phyloP scores from a whole-genome alignment of 2,888 invertebrate genomes.

The Polietes domitor region DNA sequence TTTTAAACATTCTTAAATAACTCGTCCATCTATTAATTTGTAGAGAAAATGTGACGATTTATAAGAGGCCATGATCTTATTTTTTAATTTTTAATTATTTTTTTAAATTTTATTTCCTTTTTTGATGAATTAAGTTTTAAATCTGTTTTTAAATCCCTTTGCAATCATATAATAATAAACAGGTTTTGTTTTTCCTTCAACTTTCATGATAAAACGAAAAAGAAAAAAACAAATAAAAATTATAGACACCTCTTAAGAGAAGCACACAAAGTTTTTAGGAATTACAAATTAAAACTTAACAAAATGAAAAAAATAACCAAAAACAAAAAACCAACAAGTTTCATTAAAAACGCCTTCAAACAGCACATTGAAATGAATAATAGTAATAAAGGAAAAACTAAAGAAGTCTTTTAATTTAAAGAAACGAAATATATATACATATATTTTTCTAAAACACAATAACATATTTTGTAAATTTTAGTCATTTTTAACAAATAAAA shows the following conservation, averaged over 20 bases:
- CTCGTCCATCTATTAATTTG: no score
- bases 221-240: conserved; percentile 52
- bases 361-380: conserved; percentile 54
- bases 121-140: conserved; percentile 34
- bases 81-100: neutral
- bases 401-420: conserved; percentile 64
- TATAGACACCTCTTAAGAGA: conserved; percentile 30
- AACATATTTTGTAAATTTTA: conserved; percentile 62
- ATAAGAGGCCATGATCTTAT: no score
- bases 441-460: conserved; percentile 61
- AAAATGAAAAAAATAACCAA: no score
- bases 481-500: conserved; percentile 64
- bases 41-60: no score
- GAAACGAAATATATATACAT: conserved; percentile 46
- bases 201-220: conserved; percentile 41
- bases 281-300: conserved; percentile 41
- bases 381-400: conserved; percentile 49
- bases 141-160: neutral
- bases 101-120: conserved; percentile 14
- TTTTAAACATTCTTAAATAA: no score
- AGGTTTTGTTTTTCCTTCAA: neutral
- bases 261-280: conserved; percentile 35
- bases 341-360: conserved; percentile 62
- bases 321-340: conserved; percentile 40
- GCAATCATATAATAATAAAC: neutral